A percentile compares a stretch with the other conserved stretches of the same genome.
These are phyloP conservation scores for Pelmatolapia mariae DNA, from an alignment of 2,113 vertebrate genomes.

Conservation along the genomic window DNA sequence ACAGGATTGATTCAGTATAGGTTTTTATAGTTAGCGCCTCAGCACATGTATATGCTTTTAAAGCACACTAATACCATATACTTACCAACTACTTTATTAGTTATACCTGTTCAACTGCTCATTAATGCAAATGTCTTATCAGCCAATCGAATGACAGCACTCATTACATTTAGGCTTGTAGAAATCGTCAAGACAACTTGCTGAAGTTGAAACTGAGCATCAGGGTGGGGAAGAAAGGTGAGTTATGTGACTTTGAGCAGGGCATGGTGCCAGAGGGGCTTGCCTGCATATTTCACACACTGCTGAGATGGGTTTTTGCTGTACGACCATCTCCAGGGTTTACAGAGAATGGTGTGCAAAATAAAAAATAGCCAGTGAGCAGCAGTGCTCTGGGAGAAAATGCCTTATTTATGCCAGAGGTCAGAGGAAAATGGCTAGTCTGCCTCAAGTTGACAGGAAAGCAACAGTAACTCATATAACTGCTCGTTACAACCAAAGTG, in stretches of 20 bases:
- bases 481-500: neutral
- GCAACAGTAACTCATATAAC: neutral
- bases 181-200: fast-evolving
- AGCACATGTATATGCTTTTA: neutral
- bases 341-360: neutral
- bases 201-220: neutral
- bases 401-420: neutral
- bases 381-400: neutral
- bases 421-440: neutral
- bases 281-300: neutral
- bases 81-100: neutral
- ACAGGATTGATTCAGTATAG: neutral
- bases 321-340: neutral
- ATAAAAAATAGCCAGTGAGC: neutral
- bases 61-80: neutral
- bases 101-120: neutral
- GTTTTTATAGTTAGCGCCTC: neutral
- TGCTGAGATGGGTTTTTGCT: neutral
- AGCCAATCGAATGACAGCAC: neutral
- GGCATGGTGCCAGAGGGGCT: neutral
- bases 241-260: neutral
- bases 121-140: neutral
- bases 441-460: neutral
- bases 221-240: neutral
- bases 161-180: neutral